Conservation (phyloP, 2,113 vertebrate genomes). For the Amblyopsis rosae region DNA sequence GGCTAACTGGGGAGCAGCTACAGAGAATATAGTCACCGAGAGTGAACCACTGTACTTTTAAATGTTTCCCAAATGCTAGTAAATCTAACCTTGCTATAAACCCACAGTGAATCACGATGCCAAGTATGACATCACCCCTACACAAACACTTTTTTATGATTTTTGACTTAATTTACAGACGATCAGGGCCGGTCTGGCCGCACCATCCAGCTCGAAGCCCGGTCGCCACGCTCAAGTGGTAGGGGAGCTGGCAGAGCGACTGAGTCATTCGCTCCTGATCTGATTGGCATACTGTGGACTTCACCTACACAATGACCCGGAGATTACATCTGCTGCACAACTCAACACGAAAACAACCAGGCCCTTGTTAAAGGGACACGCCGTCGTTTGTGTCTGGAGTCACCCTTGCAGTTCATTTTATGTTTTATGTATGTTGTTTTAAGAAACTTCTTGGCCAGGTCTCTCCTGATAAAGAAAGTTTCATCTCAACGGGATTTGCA, state of each 20-base stretch:
- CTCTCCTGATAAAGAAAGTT: too few species aligned
- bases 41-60: slow-evolving; percentile 69
- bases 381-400: too few species aligned
- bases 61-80: slow-evolving; percentile 72
- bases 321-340: too few species aligned
- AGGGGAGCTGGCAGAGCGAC: slow-evolving; percentile 25
- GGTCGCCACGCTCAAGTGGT: slow-evolving; percentile 23
- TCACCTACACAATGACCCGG: too few species aligned
- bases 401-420: too few species aligned
- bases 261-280: slow-evolving; percentile 38
- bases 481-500: too few species aligned
- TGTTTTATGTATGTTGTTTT: too few species aligned
- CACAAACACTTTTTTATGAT: slow-evolving; percentile 54
- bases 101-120: slow-evolving; percentile 58
- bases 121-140: slow-evolving; percentile 73
- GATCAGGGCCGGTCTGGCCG: slow-evolving; percentile 44
- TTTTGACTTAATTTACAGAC: slow-evolving; percentile 55
- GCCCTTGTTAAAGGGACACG: too few species aligned
- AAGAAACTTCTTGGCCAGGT: too few species aligned
- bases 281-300: not conserved
- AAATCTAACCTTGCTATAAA: slow-evolving; percentile 68
- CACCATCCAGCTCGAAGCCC: slow-evolving; percentile 50
- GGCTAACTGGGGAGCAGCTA: slow-evolving; percentile 29
- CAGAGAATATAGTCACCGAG: slow-evolving; percentile 60
- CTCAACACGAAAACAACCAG: too few species aligned